A percentile compares a stretch with the other conserved stretches of the same genome.
Conservation (phyloP, 2,113 vertebrate genomes). For the Phaethon lepturus region DNA sequence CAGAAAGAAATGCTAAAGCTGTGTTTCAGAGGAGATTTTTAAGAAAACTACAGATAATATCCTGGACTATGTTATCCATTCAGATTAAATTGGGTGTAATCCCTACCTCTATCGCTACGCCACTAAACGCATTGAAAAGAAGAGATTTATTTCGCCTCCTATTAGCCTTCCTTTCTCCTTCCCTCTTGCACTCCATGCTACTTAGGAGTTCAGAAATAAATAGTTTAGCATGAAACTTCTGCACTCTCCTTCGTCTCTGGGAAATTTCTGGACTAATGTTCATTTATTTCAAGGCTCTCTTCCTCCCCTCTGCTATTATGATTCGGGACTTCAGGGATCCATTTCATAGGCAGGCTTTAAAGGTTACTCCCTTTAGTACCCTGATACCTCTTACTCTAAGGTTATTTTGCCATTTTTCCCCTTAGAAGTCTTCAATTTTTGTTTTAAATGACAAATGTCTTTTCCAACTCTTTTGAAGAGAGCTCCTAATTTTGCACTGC, state of each 20-base stretch:
- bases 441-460: conserved; percentile 26
- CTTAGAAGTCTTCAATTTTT: conserved; percentile 24
- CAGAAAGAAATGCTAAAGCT: not conserved
- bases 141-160: conserved; percentile 20
- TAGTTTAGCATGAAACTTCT: conserved; percentile 36
- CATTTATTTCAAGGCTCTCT: conserved; percentile 1
- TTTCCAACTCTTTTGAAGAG: not conserved
- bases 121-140: conserved; percentile 6
- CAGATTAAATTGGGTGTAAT: conserved; percentile 43
- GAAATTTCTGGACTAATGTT: not conserved
- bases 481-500: rapidly evolving
- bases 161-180: not conserved
- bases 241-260: not conserved
- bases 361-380: conserved; percentile 60
- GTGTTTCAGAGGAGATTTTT: not conserved
- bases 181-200: not conserved
- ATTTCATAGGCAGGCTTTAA: conserved; percentile 40
- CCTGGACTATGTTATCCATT: not conserved
- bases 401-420: conserved; percentile 44
- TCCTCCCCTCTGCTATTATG: not conserved
- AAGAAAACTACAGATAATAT: conserved; percentile 28
- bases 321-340: conserved; percentile 31
- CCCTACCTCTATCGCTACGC: not conserved
- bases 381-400: conserved; percentile 40
- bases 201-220: not conserved